Conservation (phyloP, 2,888 invertebrate species). For the Frankliniella fusca region DNA sequence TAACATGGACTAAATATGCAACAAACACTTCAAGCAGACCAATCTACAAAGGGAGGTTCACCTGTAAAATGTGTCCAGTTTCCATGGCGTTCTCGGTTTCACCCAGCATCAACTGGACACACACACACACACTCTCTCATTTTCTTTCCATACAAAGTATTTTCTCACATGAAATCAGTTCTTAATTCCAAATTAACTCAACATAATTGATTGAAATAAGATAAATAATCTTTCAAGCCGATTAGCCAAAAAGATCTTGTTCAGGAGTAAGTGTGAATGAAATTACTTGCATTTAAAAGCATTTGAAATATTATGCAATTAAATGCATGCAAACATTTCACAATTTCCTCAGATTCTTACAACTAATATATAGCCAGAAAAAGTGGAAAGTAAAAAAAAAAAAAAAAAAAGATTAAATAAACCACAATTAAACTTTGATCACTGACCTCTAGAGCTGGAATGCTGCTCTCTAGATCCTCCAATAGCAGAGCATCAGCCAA, state of each 20-base stretch:
- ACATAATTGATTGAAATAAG: too few species aligned
- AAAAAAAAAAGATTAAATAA: neutral
- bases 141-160: neutral
- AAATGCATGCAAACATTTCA: neutral
- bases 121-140: conserved; percentile 3
- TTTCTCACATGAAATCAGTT: too few species aligned
- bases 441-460: conserved; percentile 10
- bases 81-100: conserved; percentile 18
- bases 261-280: neutral
- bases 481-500: conserved; percentile 34
- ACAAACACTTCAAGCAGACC: conserved; percentile 18
- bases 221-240: too few species aligned
- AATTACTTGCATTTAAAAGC: neutral
- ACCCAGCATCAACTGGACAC: conserved; percentile 21
- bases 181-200: too few species aligned
- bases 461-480: conserved; percentile 32
- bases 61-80: conserved; percentile 22
- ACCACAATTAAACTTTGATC: neutral
- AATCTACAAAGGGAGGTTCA: conserved; percentile 12
- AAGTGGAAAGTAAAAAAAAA: neutral
- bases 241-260: too few species aligned
- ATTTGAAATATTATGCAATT: neutral
- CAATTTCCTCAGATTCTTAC: neutral
- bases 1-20: conserved; percentile 1
- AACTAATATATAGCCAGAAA: neutral